Base-by-base conservation (phyloP, 2,888 invertebrate genomes). In the Drosophila nr. fundita region DNA sequence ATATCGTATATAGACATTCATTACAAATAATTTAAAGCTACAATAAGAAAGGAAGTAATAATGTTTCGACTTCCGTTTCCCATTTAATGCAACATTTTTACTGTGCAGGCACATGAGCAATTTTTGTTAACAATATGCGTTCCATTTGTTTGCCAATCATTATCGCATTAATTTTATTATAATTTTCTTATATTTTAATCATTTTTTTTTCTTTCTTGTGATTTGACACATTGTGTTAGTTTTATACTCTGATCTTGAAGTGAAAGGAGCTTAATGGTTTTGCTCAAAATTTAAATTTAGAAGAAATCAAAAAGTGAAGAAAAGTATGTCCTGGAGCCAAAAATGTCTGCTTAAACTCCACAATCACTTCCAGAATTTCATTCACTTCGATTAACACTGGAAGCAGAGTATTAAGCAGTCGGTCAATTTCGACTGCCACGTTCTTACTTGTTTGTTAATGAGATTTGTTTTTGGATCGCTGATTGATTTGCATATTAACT, bases 401-500 rank as follows among this genome's bases (percentile, higher is more conserved):
- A 13, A 29, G 8, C 55, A 57, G 57, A 57, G 57, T 40, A 40
- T 27, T 10, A 21, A 4, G 5, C 40, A 40, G 40, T 40, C 40
- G 57, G 29, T n/a, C 6, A n/a, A 6, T 18, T 11, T 11, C 54
- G 36, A 54, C 13, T 36, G 15, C 8, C 24, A 24, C 18, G 18
- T 57, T 27, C 27, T 42, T 58, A 27, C 24, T 45, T 59, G 53
- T 40, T 64, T 65, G 45, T 63, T 40, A 50, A 55, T 70, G 42
- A 42, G 60, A 38, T 66, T 63, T 68, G 34, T 55, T 54, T 58
- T 55, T 61, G 27, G 52, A 57, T 70, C 52, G 66, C 42, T 61
- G 49, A 83, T 77, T 87, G 60, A 74, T 78, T 83, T 83, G 84
- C 81, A 59, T 73, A 69, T 68, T 34, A 75, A 72, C 68, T 81